Conservation (phyloP, 2,113 vertebrate species). For the Scomber colias region DNA sequence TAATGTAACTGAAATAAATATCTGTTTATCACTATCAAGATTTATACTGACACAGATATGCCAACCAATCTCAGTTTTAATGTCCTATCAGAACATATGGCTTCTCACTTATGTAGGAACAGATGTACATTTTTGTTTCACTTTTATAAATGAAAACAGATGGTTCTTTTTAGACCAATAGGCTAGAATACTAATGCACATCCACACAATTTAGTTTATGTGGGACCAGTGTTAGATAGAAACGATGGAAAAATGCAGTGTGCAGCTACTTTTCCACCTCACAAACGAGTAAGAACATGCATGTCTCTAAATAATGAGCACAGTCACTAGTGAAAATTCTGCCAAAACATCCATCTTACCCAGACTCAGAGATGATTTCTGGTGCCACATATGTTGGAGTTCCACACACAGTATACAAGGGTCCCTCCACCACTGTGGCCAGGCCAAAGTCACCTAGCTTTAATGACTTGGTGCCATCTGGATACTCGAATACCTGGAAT, state of each 20-base stretch:
- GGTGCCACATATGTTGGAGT: slow-evolving; percentile 98
- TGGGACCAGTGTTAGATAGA: too few species aligned
- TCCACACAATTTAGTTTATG: too few species aligned
- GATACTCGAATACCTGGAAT: slow-evolving; percentile 92
- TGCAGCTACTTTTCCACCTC: neutral
- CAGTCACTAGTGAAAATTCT: neutral
- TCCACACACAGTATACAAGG: slow-evolving; percentile 94
- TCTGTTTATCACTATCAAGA: neutral
- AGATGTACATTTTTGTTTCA: neutral
- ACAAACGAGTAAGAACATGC: neutral
- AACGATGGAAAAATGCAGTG: too few species aligned
- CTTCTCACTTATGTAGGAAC: neutral
- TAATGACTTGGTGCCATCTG: slow-evolving; percentile 93
- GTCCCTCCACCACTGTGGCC: slow-evolving; percentile 96
- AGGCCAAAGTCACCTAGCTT: slow-evolving; percentile 98
- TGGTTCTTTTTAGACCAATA: slow-evolving; percentile 4
- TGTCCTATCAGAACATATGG: too few species aligned
- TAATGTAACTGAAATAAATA: neutral
- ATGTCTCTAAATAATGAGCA: too few species aligned
- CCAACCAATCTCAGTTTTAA: too few species aligned
- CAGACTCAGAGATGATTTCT: slow-evolving; percentile 96
- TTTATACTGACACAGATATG: neutral
- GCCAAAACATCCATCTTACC: slow-evolving; percentile 81
- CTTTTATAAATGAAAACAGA: neutral
- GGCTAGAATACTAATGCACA: too few species aligned